Evolutionary conservation across 53 echinoderm and acorn worm species (phyloP), one percentile per base, ranked within the genome.

Genomic region (Echinometra lucunter): DNA sequence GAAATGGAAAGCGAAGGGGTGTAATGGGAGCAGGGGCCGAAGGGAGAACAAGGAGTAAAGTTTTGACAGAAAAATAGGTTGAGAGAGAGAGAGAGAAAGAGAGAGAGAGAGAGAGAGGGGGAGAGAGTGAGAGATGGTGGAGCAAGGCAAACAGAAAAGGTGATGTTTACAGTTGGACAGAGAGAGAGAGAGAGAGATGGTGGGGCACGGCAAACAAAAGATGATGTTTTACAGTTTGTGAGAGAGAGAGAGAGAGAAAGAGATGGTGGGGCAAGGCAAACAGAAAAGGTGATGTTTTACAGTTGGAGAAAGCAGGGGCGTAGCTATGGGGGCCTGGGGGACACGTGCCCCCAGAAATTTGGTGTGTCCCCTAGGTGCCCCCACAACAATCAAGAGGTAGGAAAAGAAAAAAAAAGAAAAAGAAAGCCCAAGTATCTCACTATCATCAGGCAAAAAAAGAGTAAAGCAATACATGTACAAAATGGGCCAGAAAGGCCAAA

Each of bases 131-230:
- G 90, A 60, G 4, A 42, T 35, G 37, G 66, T 9, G 37, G 32
- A 40, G 7, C 37, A 60, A 1, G 63, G 35, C 25, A 2, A 42
- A 90, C 15, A 90, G 63, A 38, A 40, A 9, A 21, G 58, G 37
- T 18, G 18, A 56, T n/a, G n/a, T n/a, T 55, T 4, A 38, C 3
- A 90, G 66, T 66, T 21, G 37, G 66, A 60, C 63, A 60, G 38
- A 90, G 90, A 90, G 63, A 60, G 90, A 63, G 90, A 37, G 38
- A 63, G 63, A 37, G 38, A 38, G 57, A 18, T 58, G 58, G 58
- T 5, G 15, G 63, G 21, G 1, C 4, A 53, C 57, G 57, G 32
- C 32, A 57, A 28, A 57, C 0, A 27, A 18, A 35, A 34, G 57
- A 4, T 6, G 19, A 3, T 72, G 72, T n/a, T n/a, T n/a, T n/a